Evolutionary conservation across 2,797 vertebrate genomes (phyloP).

Genomic region (Enteromius viviparus): DNA sequence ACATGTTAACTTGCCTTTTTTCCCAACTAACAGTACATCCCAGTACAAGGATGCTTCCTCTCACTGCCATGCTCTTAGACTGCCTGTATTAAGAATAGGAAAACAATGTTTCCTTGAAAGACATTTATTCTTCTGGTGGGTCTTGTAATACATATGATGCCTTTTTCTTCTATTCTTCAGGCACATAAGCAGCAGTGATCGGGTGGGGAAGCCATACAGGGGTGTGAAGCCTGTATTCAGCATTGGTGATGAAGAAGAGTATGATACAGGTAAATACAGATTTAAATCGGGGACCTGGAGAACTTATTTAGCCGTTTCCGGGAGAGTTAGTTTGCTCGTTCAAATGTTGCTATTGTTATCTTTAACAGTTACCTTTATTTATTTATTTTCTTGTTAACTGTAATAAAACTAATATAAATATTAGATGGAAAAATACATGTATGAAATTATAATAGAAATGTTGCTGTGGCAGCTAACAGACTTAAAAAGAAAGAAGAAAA

Average conservation of each 20-base stretch:
- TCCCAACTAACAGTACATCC: conserved; percentile 54
- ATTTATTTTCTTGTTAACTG: too few species aligned
- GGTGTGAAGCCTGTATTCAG: conserved; percentile 98
- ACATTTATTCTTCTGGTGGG: neutral
- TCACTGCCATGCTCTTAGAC: conserved; percentile 16
- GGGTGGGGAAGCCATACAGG: conserved; percentile 94
- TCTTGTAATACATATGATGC: neutral
- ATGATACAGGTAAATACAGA: conserved; percentile 87
- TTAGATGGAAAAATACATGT: neutral
- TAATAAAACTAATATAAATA: neutral
- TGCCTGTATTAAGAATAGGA: neutral
- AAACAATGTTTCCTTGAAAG: conserved; percentile 3
- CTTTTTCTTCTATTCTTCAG: conserved; percentile 66
- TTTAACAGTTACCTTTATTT: too few species aligned
- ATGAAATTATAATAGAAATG: neutral
- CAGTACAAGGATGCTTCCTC: conserved; percentile 34
- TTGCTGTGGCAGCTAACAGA: neutral
- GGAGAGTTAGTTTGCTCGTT: neutral
- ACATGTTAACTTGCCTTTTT: conserved; percentile 62
- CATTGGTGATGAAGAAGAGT: conserved; percentile 97
- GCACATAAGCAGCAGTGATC: conserved; percentile 96
- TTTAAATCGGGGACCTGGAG: neutral
- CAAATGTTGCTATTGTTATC: neutral
- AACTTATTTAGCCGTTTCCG: neutral
- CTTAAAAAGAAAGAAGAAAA: too few species aligned